Evolutionary conservation across 2,888 invertebrate species (phyloP), one percentile per base, ranked within the genome.

Genomic region (Catocala sponsa): DNA sequence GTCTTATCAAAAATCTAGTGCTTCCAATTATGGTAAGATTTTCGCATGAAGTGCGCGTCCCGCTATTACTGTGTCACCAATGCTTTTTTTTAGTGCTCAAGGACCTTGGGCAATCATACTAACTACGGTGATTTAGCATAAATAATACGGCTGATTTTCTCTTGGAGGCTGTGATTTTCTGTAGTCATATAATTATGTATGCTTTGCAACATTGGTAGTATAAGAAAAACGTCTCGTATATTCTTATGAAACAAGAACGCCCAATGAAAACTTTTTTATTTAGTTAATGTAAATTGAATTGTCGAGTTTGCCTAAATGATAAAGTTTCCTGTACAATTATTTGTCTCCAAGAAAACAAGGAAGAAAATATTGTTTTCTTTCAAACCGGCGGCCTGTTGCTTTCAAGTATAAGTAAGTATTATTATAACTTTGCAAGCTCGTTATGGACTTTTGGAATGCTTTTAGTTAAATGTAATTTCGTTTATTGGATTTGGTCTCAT

Each of bases 201-300:
- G 25, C 1, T 25, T 25, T 25, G 25, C 25, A 25, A 25, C 25
- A 25, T 38, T 38, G 1, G 4, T 38, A 6, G 6, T 38, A 38
- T 9, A 38, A 38, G 35, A 38, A 7, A 38, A 38, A 38, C 7
- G 7, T 7, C 35, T 38, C 4, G 25, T 25, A 9, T 38, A 38
- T 38, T 5, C 35, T 0, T 38, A 38, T n/a, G 5, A 11, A 13
- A 53, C 32, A 42, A 49, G 6, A 12, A 49, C 42, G 25, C 49
- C 33, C 43, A 43, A 25, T 50, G 48, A 52, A 12, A 75, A 74
- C 48, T 59, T 74, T 32, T 43, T 56, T 55, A 59, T 62, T 63
- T 55, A 47, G 35, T 56, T 33, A n/a, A 55, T 59, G 65, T 46
- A 68, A 74, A 73, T 63, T 72, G 62, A 61, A 65, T 68, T 56